Evolutionary conservation across 2,888 invertebrate genomes (phyloP).

Genomic region (Chrysina gloriosa): DNA sequence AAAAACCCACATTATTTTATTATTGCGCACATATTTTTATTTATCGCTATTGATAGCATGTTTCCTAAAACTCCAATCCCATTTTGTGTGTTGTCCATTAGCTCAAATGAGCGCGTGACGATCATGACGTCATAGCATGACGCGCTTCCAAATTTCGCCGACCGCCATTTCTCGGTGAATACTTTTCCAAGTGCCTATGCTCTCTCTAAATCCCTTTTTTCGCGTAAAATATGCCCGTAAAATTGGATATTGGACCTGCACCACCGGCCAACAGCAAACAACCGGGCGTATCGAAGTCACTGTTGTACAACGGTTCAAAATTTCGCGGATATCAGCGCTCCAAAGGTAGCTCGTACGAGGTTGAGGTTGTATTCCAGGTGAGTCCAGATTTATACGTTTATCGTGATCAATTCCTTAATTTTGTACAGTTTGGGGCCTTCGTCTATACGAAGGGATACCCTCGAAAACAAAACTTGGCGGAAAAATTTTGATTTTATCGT

Average conservation of each 20-base stretch:
- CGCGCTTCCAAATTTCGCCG: not conserved
- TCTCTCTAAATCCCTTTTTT: not conserved
- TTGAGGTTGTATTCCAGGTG: constrained; percentile 97
- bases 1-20: too few species aligned
- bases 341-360: constrained; percentile 97
- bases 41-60: too few species aligned
- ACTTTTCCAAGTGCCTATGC: not conserved
- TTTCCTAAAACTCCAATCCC: too few species aligned
- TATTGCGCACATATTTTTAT: too few species aligned
- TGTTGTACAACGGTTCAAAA: constrained; percentile 94
- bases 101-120: too few species aligned
- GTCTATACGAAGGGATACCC: too few species aligned
- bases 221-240: constrained; percentile 77
- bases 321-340: constrained; percentile 97
- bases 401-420: too few species aligned
- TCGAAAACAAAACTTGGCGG: not conserved
- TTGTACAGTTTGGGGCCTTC: too few species aligned
- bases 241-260: constrained; percentile 88
- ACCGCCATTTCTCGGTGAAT: not conserved
- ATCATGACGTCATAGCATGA: too few species aligned
- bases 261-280: constrained; percentile 93
- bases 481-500: constrained; percentile 29
- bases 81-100: too few species aligned
- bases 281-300: constrained; percentile 86
- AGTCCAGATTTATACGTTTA: too few species aligned